Evolutionary conservation across 2,113 vertebrate species (phyloP), one percentile per base, ranked within the genome.

Genomic region (Pachypanchax playfairii): DNA sequence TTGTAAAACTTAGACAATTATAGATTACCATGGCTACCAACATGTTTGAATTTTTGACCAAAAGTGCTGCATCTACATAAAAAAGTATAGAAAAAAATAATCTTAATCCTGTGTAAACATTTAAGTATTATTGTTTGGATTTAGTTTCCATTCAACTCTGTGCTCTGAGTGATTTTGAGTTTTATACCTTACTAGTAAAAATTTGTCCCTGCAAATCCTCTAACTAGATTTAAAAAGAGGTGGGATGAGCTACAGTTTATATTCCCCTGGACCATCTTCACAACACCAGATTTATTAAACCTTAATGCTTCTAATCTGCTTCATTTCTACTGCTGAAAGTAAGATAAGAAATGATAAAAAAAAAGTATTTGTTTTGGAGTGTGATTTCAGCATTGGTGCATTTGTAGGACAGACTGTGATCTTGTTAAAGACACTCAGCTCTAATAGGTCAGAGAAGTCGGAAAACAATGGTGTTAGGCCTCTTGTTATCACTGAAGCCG

Each of bases 211-310:
- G 46, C 10, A 20, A 80, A 84, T 75, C 43, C 63, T 59, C 48
- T 13, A 76, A 82, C 80, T 75, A 86, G 82, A 85, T 88, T 86
- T 87, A 44, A 57, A 79, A 81, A 79, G 72, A 77, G 77, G 79
- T 66, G 62, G 65, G 42, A 66, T 55, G 9, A 22, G 55, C 49
- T 57, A 4, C 76, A 70, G 59, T 61, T 82, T 73, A 75, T 59
- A 56, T 50, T 69, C 68, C 54, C 50, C 62, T 50, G 70, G 64
- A 41, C 51, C 28, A 6, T 84, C 65, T 79, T 67, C 81, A 69
- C 75, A 79, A 59, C 38, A 13, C 70, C 74, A 86, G 85, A 88
- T 87, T 80, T 79, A 87, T 85, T 70, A 74, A 77, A 43, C 47
- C 24, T 60, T 82, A 77, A 87, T 83, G 70, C 77, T 58, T 43